Conservation (phyloP, 2,888 invertebrate species). For the Cheilosia urbana region DNA sequence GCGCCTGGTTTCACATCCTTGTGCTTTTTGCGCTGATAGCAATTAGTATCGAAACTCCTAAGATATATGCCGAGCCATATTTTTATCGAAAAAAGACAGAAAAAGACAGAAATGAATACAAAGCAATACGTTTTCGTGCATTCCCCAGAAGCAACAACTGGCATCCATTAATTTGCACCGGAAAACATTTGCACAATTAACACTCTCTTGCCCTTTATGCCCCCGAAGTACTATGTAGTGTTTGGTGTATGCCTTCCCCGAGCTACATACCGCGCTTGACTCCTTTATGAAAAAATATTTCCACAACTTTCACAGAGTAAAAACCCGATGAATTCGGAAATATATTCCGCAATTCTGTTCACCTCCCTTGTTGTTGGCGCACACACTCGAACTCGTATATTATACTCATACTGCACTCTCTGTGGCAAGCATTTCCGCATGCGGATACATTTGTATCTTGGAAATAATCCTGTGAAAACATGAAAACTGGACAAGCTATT, state of each 20-base stretch:
- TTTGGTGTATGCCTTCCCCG: constrained; percentile 2
- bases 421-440: constrained; percentile 61
- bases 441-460: constrained; percentile 66
- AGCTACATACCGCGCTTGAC: constrained; percentile 39
- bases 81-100: neutral
- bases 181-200: constrained; percentile 64
- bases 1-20: too few species aligned
- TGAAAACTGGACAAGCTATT: constrained; percentile 39
- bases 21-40: too few species aligned
- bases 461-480: constrained; percentile 65
- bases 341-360: constrained; percentile 52
- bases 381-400: too few species aligned
- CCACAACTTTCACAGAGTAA: constrained; percentile 47
- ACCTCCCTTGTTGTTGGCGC: neutral
- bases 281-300: constrained; percentile 53
- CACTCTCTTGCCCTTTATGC: constrained; percentile 40
- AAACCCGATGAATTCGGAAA: constrained; percentile 66
- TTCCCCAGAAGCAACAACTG: constrained; percentile 52
- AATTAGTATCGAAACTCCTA: too few species aligned
- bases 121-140: constrained; percentile 1
- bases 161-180: constrained; percentile 46
- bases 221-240: neutral
- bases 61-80: too few species aligned
- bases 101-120: neutral
- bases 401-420: neutral